Conservation (phyloP, 2,888 invertebrate genomes). For the Fragum fragum region DNA sequence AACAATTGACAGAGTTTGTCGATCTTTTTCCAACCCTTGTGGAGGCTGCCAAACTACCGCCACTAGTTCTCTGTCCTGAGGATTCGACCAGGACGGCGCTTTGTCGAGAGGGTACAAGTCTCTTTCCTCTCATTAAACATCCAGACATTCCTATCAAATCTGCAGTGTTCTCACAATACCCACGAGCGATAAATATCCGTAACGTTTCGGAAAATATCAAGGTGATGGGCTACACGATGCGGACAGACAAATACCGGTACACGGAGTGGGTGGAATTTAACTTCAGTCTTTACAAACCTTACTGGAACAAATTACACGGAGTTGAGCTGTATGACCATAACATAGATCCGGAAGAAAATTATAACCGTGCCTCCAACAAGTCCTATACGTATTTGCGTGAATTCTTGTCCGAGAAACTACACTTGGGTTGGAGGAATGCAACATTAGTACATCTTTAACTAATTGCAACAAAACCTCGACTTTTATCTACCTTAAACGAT, state of each 20-base stretch:
- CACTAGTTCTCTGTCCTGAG: constrained; percentile 64
- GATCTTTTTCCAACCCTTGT: constrained; percentile 77
- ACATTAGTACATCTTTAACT: too few species aligned
- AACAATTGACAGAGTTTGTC: constrained; percentile 74
- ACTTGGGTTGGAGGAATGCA: constrained; percentile 41
- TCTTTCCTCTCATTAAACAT: constrained; percentile 66
- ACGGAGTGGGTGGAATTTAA: constrained; percentile 66
- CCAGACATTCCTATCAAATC: constrained; percentile 48
- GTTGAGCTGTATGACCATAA: constrained; percentile 93
- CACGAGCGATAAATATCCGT: constrained; percentile 37
- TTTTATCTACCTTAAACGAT: too few species aligned
- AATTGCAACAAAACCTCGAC: too few species aligned
- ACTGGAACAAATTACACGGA: constrained; percentile 86
- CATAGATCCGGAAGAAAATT: constrained; percentile 91
- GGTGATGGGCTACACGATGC: constrained; percentile 74
- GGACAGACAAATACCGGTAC: constrained; percentile 70
- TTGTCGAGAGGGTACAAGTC: constrained; percentile 73
- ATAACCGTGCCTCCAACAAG: constrained; percentile 89
- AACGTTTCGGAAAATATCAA: not conserved
- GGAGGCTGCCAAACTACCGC: constrained; percentile 71
- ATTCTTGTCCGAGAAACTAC: constrained; percentile 38
- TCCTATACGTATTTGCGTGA: constrained; percentile 77
- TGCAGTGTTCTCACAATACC: constrained; percentile 70
- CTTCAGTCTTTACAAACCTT: constrained; percentile 53
- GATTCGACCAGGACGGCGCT: constrained; percentile 57